Base-by-base conservation (phyloP, 2,113 vertebrate species). In the Diglossa brunneiventris region DNA sequence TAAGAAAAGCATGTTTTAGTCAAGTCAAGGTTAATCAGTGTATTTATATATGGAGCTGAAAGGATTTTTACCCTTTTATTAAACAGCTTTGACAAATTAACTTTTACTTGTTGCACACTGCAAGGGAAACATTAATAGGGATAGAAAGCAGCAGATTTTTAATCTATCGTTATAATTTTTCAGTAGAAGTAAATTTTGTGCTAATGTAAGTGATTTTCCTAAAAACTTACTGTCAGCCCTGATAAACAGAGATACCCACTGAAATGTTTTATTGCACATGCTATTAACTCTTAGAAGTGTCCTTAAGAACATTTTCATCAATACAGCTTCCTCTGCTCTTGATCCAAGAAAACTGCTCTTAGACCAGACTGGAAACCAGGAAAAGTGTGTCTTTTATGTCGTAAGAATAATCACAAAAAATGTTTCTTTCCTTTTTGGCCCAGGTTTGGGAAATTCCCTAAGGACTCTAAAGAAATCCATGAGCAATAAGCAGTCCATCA, bases 21-120 rank as follows among this genome's bases (percentile, higher is more conserved):
- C 53, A 73, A 72, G 28, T 73, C 49, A 66, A 83, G 59, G 74
- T 85, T 95, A 83, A 86, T 86, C 35, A 70, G 55, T 77, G 39
- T 91, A 49, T 55, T 89, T 91, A 85, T 47, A 59, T 44, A 47
- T 52, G 49, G 39, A 89, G 56, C 37, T 39, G 64, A 90, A 92
- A 70, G 44, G 47, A 85, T 78, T 96, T 94, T 95, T 80, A 49
- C 12, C 56, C 39, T 77, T 88, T 83, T 70, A 83, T 94, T 70
- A 74, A 93, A 74, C 11, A 83, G 59, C 35, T 80, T 88, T 75
- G 55, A 90, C 52, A 80, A 96, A 78, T 83, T 91, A 93, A 64
- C 16, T 35, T 91, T 84, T 72, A 73, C 76, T 86, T 83, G 68
- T 77, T 72, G 85, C 42, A 52, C 0, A 5, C 50, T 78, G 59